Percentiles rank a stretch among this genome's conserved stretches.
Evolutionary conservation across 2,797 vertebrate genomes (phyloP).

Genomic region (Arctocebus calabarensis): DNA sequence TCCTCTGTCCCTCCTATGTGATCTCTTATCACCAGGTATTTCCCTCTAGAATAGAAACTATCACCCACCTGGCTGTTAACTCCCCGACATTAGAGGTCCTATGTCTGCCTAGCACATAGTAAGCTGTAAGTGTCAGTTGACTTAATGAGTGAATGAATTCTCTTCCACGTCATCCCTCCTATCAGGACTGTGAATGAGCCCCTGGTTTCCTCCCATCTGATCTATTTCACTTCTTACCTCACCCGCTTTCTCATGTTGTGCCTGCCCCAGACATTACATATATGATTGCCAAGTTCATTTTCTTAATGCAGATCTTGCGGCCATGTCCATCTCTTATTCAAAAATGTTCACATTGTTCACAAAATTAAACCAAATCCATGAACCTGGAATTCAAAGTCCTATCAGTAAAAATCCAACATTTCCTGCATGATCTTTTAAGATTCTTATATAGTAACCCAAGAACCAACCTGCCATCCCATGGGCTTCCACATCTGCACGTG

Average conservation of each 20-base stretch:
- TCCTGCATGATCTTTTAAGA: not conserved
- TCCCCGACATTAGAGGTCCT: not conserved
- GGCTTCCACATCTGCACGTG: not conserved
- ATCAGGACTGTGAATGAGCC: not conserved
- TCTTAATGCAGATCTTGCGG: slow-evolving; percentile 32
- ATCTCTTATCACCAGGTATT: not conserved
- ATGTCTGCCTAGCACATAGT: not conserved
- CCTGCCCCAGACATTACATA: not conserved
- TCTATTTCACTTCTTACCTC: not conserved
- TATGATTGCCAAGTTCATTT: not conserved
- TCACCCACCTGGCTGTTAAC: not conserved
- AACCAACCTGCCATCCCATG: not conserved
- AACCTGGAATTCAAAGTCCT: not conserved
- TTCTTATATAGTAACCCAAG: not conserved
- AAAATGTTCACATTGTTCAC: not conserved
- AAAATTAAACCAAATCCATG: not conserved
- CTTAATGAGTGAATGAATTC: not conserved
- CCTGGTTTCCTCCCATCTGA: not conserved
- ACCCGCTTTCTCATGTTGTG: not conserved
- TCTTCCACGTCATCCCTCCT: not conserved
- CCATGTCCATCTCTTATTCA: not conserved
- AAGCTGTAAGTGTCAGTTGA: not conserved
- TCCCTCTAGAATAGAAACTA: not conserved
- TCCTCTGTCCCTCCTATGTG: not conserved
- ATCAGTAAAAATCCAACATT: not conserved